phyloP scores from a whole-genome alignment of 2,888 invertebrate genomes.

The Drosophila kuntzei region DNA sequence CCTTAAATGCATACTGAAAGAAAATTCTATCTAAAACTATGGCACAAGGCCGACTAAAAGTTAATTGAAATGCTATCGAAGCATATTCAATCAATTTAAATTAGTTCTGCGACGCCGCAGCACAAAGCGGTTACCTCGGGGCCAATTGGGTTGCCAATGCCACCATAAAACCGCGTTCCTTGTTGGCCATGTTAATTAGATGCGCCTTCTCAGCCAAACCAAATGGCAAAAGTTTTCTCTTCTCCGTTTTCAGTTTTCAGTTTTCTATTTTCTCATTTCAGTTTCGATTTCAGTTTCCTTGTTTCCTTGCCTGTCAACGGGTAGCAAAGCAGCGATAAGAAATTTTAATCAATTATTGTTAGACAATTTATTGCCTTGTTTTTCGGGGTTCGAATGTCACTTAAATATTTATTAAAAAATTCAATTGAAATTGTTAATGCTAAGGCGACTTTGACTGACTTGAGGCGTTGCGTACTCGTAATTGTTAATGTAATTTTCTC shows the following conservation, averaged over 20 bases:
- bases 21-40: constrained; percentile 38
- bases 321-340: constrained; percentile 57
- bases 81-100: constrained; percentile 82
- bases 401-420: constrained; percentile 58
- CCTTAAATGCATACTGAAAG: constrained; percentile 49
- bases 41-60: constrained; percentile 65
- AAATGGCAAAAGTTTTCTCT: constrained; percentile 67
- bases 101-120: constrained; percentile 66
- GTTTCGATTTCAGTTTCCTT: constrained; percentile 16
- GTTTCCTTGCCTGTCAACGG: constrained; percentile 24
- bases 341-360: constrained; percentile 78
- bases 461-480: constrained; percentile 34
- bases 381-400: constrained; percentile 33
- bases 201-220: constrained; percentile 48
- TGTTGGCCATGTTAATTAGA: constrained; percentile 70
- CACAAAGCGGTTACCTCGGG: constrained; percentile 54
- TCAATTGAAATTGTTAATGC: constrained; percentile 37
- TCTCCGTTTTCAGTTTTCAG: constrained; percentile 3
- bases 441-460: constrained; percentile 37
- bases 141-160: constrained; percentile 36
- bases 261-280: too few species aligned
- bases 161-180: constrained; percentile 28
- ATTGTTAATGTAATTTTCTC: constrained; percentile 61
- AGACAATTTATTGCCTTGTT: constrained; percentile 66
- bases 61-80: constrained; percentile 80